These are phyloP conservation scores for Clinocottus analis DNA, from an alignment of 2,113 vertebrate genomes.

Conservation along the genomic window DNA sequence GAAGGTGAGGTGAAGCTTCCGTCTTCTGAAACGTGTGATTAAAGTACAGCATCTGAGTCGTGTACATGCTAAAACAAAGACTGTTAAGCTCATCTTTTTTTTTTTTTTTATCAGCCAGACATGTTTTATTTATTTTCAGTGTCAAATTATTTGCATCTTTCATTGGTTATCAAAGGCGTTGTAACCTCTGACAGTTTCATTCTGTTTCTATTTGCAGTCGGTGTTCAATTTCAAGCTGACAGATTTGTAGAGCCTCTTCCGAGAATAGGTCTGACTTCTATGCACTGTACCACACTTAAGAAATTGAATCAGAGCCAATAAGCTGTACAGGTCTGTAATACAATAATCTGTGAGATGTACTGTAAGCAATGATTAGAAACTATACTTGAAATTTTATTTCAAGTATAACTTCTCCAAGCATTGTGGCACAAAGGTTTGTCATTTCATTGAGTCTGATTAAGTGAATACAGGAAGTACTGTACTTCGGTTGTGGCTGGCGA, in stretches of 20 bases:
- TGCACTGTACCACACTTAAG: constrained; percentile 60
- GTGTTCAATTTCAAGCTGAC: constrained; percentile 59
- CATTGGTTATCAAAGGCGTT: constrained; percentile 60
- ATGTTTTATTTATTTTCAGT: constrained; percentile 1
- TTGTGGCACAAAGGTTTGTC: constrained; percentile 62
- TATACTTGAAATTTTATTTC: constrained; percentile 76
- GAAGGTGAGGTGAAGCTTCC: constrained; percentile 4
- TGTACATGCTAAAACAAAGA: constrained; percentile 23
- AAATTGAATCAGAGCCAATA: constrained; percentile 71
- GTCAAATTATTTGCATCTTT: constrained; percentile 65
- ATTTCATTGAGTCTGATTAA: constrained; percentile 60
- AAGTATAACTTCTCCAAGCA: constrained; percentile 64
- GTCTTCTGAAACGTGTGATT: constrained; percentile 5
- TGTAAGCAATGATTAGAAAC: constrained; percentile 72
- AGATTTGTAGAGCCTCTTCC: constrained; percentile 69
- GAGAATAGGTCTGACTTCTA: constrained; percentile 73
- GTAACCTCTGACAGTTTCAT: constrained; percentile 64
- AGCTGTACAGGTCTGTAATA: constrained; percentile 73
- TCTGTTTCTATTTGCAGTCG: constrained; percentile 70
- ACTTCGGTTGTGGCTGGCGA: constrained; percentile 12
- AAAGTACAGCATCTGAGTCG: constrained; percentile 15
- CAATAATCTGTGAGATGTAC: constrained; percentile 72
- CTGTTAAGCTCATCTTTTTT: neutral
- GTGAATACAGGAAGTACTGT: constrained; percentile 38
- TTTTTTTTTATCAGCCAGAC: neutral